Percentiles rank a stretch among this genome's conserved stretches.
Conservation (phyloP, 2,797 vertebrate genomes). For the Gephyroberyx darwinii region DNA sequence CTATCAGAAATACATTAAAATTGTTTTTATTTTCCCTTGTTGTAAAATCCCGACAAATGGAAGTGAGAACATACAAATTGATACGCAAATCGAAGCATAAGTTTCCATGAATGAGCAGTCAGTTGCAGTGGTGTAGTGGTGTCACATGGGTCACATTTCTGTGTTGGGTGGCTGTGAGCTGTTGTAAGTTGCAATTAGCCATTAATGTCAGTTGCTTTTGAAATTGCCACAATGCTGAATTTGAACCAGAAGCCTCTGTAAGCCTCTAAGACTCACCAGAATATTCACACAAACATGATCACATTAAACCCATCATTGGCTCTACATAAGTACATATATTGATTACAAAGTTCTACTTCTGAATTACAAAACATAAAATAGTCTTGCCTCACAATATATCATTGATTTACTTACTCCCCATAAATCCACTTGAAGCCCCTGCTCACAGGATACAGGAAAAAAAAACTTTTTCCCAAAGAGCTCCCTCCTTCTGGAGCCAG, state of each 20-base stretch:
- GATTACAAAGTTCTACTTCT: slow-evolving; percentile 15
- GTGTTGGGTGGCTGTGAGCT: no score
- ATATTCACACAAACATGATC: not conserved
- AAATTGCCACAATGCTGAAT: no score
- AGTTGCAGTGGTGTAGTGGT: no score
- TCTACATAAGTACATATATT: slow-evolving; percentile 11
- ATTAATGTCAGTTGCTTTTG: not conserved
- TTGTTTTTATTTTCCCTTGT: no score
- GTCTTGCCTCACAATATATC: slow-evolving; percentile 22
- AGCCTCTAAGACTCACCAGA: not conserved
- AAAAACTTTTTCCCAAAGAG: not conserved
- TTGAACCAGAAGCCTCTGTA: not conserved
- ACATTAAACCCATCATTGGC: not conserved
- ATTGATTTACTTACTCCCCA: slow-evolving; percentile 30
- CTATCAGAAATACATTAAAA: no score
- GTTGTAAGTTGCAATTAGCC: no score
- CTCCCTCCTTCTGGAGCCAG: not conserved
- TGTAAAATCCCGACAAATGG: not conserved
- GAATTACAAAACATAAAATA: slow-evolving; percentile 21
- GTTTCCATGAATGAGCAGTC: no score
- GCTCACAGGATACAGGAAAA: slow-evolving; percentile 16
- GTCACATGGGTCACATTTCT: no score
- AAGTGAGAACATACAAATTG: not conserved
- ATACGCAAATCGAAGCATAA: not conserved
- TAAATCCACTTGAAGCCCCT: not conserved